These are phyloP conservation scores for Caenorhabditis latens DNA, from an alignment of 1,140 invertebrate species.

Conservation along the genomic window DNA sequence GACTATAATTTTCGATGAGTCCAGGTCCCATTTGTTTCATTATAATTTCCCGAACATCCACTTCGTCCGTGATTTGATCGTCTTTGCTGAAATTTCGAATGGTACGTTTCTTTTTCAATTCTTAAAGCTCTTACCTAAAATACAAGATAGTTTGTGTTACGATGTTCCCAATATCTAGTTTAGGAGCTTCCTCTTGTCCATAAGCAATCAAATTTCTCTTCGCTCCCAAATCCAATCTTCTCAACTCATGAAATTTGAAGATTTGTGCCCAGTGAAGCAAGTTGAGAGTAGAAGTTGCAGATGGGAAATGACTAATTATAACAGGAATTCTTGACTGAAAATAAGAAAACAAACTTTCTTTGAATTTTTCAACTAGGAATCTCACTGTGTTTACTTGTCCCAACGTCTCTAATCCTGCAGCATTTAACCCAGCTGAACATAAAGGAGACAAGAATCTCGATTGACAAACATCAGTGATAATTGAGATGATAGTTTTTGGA, in stretches of 20 bases:
- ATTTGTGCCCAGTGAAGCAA: conserved; percentile 65
- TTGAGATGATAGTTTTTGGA: background rate
- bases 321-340: conserved; percentile 65
- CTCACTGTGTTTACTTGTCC: conserved; percentile 43
- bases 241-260: conserved; percentile 52
- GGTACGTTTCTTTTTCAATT: no score
- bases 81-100: conserved; percentile 71
- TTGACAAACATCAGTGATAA: background rate
- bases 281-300: conserved; percentile 64
- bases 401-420: background rate
- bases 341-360: no score
- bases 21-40: conserved; percentile 45
- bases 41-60: conserved; percentile 67
- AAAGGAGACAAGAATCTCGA: background rate
- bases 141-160: conserved; percentile 4
- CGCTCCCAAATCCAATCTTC: conserved; percentile 51
- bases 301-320: conserved; percentile 63
- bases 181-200: conserved; percentile 3
- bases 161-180: conserved; percentile 27
- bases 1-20: conserved; percentile 36
- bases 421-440: background rate
- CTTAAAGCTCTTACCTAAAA: no score
- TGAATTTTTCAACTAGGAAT: background rate
- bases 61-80: conserved; percentile 73
- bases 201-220: conserved; percentile 53